Conservation (phyloP, 2,888 invertebrate genomes). For the Euzetes globulus region DNA sequence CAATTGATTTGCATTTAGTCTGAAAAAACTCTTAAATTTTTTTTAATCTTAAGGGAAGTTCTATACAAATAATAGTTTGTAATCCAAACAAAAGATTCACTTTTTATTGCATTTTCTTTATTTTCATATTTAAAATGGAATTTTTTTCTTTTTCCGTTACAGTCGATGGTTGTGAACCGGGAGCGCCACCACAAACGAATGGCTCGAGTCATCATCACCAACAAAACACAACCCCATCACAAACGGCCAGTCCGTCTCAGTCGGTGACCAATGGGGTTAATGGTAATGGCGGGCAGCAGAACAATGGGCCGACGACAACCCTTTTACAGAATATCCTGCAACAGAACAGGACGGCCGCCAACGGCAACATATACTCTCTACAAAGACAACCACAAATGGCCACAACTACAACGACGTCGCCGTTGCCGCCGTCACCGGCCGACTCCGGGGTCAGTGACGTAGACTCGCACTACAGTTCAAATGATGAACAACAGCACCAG, state of each 20-base stretch:
- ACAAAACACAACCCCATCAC: neutral
- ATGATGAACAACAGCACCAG: constrained; percentile 56
- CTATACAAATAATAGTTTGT: neutral
- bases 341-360: constrained; percentile 43
- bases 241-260: neutral
- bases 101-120: neutral
- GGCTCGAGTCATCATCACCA: constrained; percentile 29
- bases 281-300: constrained; percentile 12
- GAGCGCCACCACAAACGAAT: constrained; percentile 10
- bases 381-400: constrained; percentile 44
- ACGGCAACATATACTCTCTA: constrained; percentile 24
- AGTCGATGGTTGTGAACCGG: constrained; percentile 37
- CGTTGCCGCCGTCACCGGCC: constrained; percentile 91
- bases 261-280: neutral
- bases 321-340: constrained; percentile 43
- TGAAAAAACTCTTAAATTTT: neutral
- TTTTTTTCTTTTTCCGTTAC: neutral
- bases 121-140: no score
- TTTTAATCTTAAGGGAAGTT: neutral
- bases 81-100: neutral
- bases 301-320: constrained; percentile 39
- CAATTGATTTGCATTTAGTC: neutral
- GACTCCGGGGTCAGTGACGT: constrained; percentile 96
- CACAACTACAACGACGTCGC: constrained; percentile 37
- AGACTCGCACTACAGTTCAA: constrained; percentile 73